Conservation (phyloP, 1,140 invertebrate genomes). For the Ceratitis capitata region DNA sequence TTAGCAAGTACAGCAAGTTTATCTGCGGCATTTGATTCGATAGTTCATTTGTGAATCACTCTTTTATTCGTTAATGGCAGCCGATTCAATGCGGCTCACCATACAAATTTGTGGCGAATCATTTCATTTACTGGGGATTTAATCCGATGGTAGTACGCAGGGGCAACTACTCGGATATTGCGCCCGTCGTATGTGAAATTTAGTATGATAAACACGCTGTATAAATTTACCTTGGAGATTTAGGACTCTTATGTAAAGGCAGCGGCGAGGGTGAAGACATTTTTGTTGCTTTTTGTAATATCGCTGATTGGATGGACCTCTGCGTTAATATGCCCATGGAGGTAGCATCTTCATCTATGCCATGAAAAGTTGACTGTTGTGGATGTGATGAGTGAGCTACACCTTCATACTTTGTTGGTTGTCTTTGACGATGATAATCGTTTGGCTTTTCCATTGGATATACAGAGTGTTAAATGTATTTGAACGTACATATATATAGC, state of each 20-base stretch:
- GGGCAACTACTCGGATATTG: too few species aligned
- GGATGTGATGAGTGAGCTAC: not conserved
- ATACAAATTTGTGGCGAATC: too few species aligned
- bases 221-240: slow-evolving; percentile 53
- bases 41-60: too few species aligned
- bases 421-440: not conserved
- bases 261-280: slow-evolving; percentile 54
- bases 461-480: not conserved
- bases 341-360: slow-evolving; percentile 53
- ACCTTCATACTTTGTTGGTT: not conserved
- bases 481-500: not conserved
- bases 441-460: not conserved
- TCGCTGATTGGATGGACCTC: not conserved
- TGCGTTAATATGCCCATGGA: not conserved
- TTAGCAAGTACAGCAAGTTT: too few species aligned
- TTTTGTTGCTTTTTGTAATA: slow-evolving; percentile 46
- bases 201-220: too few species aligned
- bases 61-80: too few species aligned
- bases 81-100: too few species aligned
- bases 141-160: too few species aligned
- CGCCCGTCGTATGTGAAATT: too few species aligned
- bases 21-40: too few species aligned
- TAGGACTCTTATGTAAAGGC: slow-evolving; percentile 58
- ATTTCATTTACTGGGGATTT: too few species aligned
- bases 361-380: slow-evolving; percentile 50